Percentiles rank a stretch among this genome's conserved stretches.
Evolutionary conservation across 2,888 invertebrate genomes (phyloP).

Genomic region (Euphydryas editha): DNA sequence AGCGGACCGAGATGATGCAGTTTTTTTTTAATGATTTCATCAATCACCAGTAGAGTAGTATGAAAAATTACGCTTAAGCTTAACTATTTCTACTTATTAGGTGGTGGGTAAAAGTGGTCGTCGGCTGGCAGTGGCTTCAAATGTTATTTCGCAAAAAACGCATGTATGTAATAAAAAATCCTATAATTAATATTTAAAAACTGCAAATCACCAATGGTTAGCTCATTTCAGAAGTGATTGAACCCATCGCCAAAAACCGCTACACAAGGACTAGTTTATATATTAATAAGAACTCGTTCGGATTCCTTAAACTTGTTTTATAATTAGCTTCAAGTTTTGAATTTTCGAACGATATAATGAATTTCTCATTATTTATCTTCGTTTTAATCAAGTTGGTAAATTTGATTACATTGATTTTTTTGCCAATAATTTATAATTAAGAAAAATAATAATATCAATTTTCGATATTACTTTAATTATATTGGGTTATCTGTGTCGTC

Average conservation of each 20-base stretch:
- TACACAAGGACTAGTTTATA: conserved; percentile 13
- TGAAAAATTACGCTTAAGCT: no score
- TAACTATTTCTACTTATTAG: no score
- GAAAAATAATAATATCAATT: not conserved
- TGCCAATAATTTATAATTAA: not conserved
- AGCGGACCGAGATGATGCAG: no score
- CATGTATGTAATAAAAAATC: no score
- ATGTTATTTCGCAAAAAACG: no score
- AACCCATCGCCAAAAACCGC: conserved; percentile 8
- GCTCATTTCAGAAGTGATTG: not conserved
- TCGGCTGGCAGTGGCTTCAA: no score
- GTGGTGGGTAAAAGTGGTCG: no score
- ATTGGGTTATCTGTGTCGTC: not conserved
- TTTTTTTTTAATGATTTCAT: no score
- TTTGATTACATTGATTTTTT: not conserved
- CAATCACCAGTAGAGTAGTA: no score
- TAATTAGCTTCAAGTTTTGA: conserved; percentile 28
- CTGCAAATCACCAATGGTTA: not conserved
- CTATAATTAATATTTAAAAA: no score
- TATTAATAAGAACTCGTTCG: conserved; percentile 30
- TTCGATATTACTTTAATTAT: not conserved
- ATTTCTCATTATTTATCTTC: conserved; percentile 1
- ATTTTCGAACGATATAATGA: conserved; percentile 3
- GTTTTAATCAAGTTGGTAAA: conserved; percentile 1
- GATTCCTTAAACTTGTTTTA: conserved; percentile 33